Conservation (phyloP, 2,888 invertebrate species). For the Thecocarcelia acutangulata region DNA sequence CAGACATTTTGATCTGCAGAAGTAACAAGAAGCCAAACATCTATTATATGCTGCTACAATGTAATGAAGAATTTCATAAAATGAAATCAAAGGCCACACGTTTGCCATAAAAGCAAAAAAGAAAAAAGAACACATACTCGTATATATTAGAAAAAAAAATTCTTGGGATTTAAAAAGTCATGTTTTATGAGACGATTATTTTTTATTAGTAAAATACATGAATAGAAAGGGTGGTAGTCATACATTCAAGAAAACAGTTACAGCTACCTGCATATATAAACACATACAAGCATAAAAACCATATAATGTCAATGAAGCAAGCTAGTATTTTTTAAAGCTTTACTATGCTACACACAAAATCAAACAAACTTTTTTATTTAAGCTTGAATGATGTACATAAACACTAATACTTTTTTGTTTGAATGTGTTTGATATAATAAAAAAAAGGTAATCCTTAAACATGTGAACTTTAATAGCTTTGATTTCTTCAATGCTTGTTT, state of each 20-base stretch:
- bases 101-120: slow-evolving; percentile 14
- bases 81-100: slow-evolving; percentile 21
- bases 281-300: background rate
- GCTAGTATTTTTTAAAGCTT: no score
- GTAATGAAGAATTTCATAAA: background rate
- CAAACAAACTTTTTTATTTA: background rate
- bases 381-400: no score
- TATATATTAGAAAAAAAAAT: slow-evolving; percentile 33
- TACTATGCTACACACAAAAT: no score
- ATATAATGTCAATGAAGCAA: no score
- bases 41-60: background rate
- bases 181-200: slow-evolving; percentile 38
- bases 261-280: background rate
- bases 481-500: slow-evolving; percentile 56
- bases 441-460: slow-evolving; percentile 52
- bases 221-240: background rate
- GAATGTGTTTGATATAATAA: slow-evolving; percentile 34
- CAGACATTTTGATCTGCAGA: slow-evolving; percentile 15
- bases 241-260: background rate
- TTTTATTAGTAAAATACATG: slow-evolving; percentile 1
- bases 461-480: slow-evolving; percentile 50
- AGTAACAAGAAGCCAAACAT: slow-evolving; percentile 14
- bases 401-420: background rate
- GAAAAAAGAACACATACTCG: background rate
- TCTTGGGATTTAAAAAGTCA: slow-evolving; percentile 28